Base-by-base conservation (phyloP, 2,888 invertebrate genomes). In the Julus scanicus region DNA sequence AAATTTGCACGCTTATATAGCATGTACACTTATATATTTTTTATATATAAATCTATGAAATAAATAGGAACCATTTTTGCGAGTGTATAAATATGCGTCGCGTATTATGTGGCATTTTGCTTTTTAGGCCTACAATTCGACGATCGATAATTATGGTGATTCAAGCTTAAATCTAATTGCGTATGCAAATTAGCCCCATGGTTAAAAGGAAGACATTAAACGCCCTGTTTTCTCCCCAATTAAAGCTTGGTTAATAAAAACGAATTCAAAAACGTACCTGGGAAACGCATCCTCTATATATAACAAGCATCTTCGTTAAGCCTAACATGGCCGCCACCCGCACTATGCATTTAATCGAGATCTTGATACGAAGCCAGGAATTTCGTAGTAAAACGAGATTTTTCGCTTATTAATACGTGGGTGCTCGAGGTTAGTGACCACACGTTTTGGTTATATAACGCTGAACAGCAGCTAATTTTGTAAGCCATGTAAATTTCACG, bases 311-410 rank as follows among this genome's bases (percentile, higher is more conserved):
- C 80, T 80, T 80, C 80, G 37, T 37, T 80, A 80, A 39, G 80
- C 80, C 80, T 80, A 80, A 80, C 80, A 80, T 80, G 80, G 80
- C 80, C 37, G 37, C 80, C 80, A 15, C 11, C 44, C 80, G 71
- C 80, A 80, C 29, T 11, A 4, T 71, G 29, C 8, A 37, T 80
- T 80, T 37, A 80, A 80, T 80, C 37, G 80, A 80, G 37, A 80
- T 37, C 80, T 80, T 80, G 80, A 80, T 80, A 37, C 80, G 15
- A 3, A 37, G 80, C 37, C 80, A 39, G 80, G 15, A 39, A 15
- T 80, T 80, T 15, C 0, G 63, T 20, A 11, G 71, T 63, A 20
- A 71, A 71, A 29, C 29, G 9, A 80, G 15, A 37, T 80, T 80
- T 44, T 80, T 80, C 15, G 80, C 11, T 13, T 80, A 80, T 37